Base-by-base conservation (phyloP, 2,797 vertebrate species). In the Malurus splendens region DNA sequence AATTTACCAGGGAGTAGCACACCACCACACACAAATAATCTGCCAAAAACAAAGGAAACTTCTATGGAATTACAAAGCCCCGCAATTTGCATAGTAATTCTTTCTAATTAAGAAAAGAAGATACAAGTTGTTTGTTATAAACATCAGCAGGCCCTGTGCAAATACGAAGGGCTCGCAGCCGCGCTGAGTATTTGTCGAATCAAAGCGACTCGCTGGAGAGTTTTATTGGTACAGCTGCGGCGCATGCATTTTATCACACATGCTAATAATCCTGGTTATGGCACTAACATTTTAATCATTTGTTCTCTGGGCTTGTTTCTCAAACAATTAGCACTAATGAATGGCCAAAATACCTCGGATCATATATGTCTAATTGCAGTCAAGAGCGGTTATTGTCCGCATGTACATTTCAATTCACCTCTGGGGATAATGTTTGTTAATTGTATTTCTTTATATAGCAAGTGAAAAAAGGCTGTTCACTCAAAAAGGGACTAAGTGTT, bases 311-410 rank as follows among this genome's bases (percentile, higher is more conserved):
- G 96, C 97, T 96, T 97, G 96, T 96, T 97, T 97, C 97, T 98
- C 96, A 98, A 98, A 98, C 97, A 98, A 98, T 98, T 98, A 98
- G 96, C 95, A 81, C 96, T 97, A 97, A 98, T 98, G 97, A 99
- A 98, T 96, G 96, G 96, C 93, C 95, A 97, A 97, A 97, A 98
- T 98, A 97, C 97, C 97, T 97, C 92, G 84, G 97, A 98, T 98
- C 97, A 97, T 97, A 98, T 97, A 98, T 97, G 97, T 97, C 97
- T 98, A 98, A 98, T 98, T 98, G 97, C 96, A 98, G 96, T 96
- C 92, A 97, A 97, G 97, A 97, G 96, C 85, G 22, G 96, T 97
- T 96, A 96, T 97, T 92, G 94, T 96, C 93, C 94, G 95, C 96
- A 96, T 96, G 96, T 95, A 96, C 97, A 96, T 97, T 98, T 97